These are phyloP conservation scores for Diplodus sargus DNA, from an alignment of 2,797 vertebrate genomes.

Conservation along the genomic window DNA sequence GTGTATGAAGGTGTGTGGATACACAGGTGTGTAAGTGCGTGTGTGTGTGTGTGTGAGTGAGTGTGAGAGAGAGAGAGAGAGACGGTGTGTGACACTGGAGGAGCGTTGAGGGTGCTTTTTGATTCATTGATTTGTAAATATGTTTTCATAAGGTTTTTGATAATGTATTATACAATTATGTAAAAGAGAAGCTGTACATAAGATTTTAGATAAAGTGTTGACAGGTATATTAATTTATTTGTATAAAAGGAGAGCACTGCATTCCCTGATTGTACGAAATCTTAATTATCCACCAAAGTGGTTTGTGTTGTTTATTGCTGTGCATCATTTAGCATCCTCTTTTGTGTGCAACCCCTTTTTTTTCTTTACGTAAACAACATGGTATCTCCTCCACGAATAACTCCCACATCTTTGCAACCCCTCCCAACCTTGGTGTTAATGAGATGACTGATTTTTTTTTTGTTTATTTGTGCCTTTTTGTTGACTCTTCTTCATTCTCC, in stretches of 20 bases:
- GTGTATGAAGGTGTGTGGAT: constrained; percentile 50
- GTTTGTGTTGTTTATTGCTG: constrained; percentile 79
- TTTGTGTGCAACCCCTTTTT: constrained; percentile 52
- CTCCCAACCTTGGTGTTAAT: constrained; percentile 45
- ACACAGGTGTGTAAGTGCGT: neutral
- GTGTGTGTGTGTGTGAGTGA: neutral
- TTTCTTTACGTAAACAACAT: constrained; percentile 49
- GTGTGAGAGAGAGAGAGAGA: constrained; percentile 8
- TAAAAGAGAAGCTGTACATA: constrained; percentile 86
- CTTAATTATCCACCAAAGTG: constrained; percentile 80
- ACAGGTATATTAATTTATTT: constrained; percentile 85
- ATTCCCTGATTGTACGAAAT: constrained; percentile 79
- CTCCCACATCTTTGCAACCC: constrained; percentile 38
- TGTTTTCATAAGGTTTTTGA: constrained; percentile 89
- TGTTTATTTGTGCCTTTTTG: constrained; percentile 72
- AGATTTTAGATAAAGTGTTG: constrained; percentile 87
- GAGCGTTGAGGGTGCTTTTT: constrained; percentile 79
- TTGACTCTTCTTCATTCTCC: constrained; percentile 48
- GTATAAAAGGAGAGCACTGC: constrained; percentile 78
- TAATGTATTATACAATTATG: constrained; percentile 85
- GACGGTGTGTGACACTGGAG: constrained; percentile 46
- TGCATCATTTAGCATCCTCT: constrained; percentile 59
- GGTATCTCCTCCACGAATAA: constrained; percentile 19
- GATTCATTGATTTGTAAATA: constrained; percentile 86
- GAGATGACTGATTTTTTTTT: constrained; percentile 44